Base-by-base conservation (phyloP, 1,140 invertebrate species). In the Apis florea region DNA sequence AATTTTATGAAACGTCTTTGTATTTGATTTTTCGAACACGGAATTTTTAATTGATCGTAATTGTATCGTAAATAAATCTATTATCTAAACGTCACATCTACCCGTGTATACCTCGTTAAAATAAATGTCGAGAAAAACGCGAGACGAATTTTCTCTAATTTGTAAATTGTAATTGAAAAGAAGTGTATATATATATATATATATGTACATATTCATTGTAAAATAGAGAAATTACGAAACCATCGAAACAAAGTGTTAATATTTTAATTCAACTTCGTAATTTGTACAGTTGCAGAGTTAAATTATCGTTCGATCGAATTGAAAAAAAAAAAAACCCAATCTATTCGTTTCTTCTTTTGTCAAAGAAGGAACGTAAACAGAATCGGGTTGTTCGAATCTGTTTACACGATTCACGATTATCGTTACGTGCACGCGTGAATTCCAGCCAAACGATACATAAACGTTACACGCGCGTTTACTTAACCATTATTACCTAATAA, bases 401-500 rank as follows among this genome's bases (percentile, higher is more conserved):
- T 40, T 66, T 40, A 40, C 56, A 11, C 56, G 56, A 54, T 58
- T 21, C 10, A n/a, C 11, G 21, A 8, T 2, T 15, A 17, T 69
- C n/a, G 15, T 51, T 51, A 24, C 12, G 26, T 11, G 5, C 31
- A 40, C 31, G 31, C 26, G 21, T 6, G 40, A 40, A 51, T 74
- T 49, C 24, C 21, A n/a, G 10, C 24, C 24, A 26, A 8, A 21
- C 26, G 31, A 21, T 49, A 15, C 17, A 21, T 10, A 74, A 61
- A 51, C 10, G 15, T 49, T 74, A 59, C 10, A 63, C 6, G 15
- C 17, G 6, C 19, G 19, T 59, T 49, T 61, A 74, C 51, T 63
- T 63, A 19, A 19, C 10, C 11, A 15, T 63, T 74, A 74, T 56
- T 67, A 79, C 47, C 54, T 56, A 70, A 79, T 70, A 67, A 67